These are phyloP conservation scores for Callosobruchus maculatus DNA, from an alignment of 2,888 invertebrate genomes.

Conservation along the genomic window DNA sequence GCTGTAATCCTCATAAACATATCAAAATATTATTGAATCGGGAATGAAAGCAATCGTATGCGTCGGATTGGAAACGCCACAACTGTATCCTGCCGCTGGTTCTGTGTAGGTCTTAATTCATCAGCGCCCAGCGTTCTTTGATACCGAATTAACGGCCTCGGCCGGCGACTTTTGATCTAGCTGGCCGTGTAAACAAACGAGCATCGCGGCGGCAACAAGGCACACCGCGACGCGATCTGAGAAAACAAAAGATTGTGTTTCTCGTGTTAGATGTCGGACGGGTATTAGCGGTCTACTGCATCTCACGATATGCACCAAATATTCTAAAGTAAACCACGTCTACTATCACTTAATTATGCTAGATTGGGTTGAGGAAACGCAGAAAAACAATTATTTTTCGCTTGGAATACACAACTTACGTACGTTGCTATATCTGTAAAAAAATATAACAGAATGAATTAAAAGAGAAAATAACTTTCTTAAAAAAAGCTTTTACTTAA, in stretches of 20 bases:
- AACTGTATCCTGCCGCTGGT: not conserved
- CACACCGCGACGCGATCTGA: not conserved
- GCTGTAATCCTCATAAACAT: not conserved
- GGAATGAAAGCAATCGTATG: not conserved
- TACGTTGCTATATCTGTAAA: no score
- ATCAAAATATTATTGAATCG: conserved; percentile 1
- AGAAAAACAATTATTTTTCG: no score
- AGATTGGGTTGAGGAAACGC: no score
- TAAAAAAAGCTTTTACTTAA: no score
- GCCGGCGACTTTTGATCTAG: not conserved
- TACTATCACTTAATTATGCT: no score
- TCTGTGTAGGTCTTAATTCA: not conserved
- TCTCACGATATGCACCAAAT: not conserved
- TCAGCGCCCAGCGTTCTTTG: not conserved
- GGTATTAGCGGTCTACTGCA: not conserved
- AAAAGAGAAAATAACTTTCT: no score
- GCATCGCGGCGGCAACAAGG: not conserved
- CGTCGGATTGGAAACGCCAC: not conserved
- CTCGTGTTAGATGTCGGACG: not conserved
- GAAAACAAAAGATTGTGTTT: conserved; percentile 1
- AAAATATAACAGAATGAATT: no score
- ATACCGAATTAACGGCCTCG: not conserved
- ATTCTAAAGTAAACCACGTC: no score
- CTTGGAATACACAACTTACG: no score
- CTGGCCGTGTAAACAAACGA: not conserved